Percentiles rank a stretch among this genome's conserved stretches.
These are phyloP conservation scores for Hemicrepidius hirtus DNA, from an alignment of 2,888 invertebrate genomes.

Conservation along the genomic window DNA sequence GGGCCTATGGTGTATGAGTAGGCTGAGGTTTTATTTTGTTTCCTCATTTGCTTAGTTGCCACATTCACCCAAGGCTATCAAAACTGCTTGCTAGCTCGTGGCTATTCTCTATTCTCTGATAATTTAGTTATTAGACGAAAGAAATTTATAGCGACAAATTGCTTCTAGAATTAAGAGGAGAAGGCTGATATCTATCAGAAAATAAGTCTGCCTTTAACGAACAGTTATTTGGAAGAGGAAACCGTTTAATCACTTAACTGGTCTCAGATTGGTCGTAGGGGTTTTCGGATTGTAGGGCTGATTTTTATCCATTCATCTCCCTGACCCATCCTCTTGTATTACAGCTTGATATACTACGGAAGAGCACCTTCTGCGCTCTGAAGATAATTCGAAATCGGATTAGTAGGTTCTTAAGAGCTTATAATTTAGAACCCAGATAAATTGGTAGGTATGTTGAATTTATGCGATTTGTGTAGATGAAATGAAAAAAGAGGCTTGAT, in stretches of 20 bases:
- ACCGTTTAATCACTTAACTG: constrained; percentile 20
- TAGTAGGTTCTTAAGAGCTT: too few relatives aligned
- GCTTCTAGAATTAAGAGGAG: constrained; percentile 3
- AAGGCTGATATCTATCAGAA: constrained; percentile 5
- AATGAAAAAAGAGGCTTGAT: too few relatives aligned
- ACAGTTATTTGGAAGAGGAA: constrained; percentile 14
- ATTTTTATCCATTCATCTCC: constrained; percentile 6
- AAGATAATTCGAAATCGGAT: too few relatives aligned
- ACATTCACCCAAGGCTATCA: too few relatives aligned
- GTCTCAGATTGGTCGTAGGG: constrained; percentile 14
- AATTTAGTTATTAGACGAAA: not conserved
- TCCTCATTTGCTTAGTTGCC: too few relatives aligned
- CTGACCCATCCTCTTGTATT: not conserved
- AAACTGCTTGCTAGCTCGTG: not conserved
- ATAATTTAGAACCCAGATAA: too few relatives aligned
- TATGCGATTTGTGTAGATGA: too few relatives aligned
- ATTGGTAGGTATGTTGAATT: too few relatives aligned
- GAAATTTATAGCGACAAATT: constrained; percentile 8
- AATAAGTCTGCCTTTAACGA: constrained; percentile 6
- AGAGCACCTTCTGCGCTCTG: not conserved
- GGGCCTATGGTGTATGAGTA: too few relatives aligned
- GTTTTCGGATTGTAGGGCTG: constrained; percentile 11
- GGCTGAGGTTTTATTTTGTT: too few relatives aligned
- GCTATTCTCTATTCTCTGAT: not conserved
- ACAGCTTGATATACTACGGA: not conserved